phyloP scores from a whole-genome alignment of 2,888 invertebrate species.

The Scaptomyza caliginosa region DNA sequence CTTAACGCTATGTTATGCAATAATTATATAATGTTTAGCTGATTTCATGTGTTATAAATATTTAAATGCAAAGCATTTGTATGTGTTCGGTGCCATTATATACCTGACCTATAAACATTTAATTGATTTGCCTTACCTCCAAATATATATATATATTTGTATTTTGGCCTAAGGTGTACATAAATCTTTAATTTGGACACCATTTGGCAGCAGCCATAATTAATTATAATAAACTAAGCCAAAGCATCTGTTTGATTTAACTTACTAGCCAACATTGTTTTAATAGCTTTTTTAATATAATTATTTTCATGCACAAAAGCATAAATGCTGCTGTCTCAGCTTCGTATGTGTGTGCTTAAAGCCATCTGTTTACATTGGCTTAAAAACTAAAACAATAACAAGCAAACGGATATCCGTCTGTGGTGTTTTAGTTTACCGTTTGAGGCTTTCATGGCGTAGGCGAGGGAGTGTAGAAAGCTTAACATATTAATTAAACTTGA shows the following conservation, averaged over 20 bases:
- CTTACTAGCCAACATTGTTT: neutral
- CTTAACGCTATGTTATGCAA: conserved; percentile 11
- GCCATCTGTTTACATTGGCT: conserved; percentile 34
- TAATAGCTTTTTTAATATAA: conserved; percentile 20
- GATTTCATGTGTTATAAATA: conserved; percentile 18
- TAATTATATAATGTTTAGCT: conserved; percentile 29
- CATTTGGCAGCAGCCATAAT: neutral
- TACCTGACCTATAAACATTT: neutral
- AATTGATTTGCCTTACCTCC: neutral
- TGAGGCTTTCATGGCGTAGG: conserved; percentile 56
- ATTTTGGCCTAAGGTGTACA: neutral
- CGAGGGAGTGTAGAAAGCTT: conserved; percentile 60
- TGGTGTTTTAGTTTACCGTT: conserved; percentile 57
- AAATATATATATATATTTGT: neutral
- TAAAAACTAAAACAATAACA: conserved; percentile 22
- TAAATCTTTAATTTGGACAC: neutral
- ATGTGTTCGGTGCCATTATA: too few species aligned
- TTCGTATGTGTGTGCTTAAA: conserved; percentile 18
- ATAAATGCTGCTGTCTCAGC: conserved; percentile 13
- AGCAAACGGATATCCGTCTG: conserved; percentile 4
- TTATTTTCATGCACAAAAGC: conserved; percentile 15
- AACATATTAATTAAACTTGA: conserved; percentile 76
- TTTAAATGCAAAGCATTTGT: too few species aligned
- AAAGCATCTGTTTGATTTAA: conserved; percentile 4
- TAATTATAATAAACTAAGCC: neutral